Base-by-base conservation (phyloP, 2,113 vertebrate species). In the Cichladusa arquata region DNA sequence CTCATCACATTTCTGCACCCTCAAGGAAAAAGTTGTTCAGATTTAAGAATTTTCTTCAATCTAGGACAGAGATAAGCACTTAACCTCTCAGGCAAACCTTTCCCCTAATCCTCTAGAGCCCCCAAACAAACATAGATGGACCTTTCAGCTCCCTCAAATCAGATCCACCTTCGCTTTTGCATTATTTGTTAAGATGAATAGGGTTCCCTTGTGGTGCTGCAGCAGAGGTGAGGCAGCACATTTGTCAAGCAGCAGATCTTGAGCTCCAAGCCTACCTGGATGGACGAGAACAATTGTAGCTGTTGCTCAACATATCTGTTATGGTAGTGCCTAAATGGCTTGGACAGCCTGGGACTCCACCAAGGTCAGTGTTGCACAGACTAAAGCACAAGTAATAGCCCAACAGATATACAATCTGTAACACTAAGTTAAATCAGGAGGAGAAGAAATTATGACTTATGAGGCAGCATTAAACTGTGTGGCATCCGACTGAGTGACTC, bases 71-170 rank as follows among this genome's bases (percentile, higher is more conserved):
- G 24, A 31, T 72, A 84, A 91, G 6, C 66, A 76, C 54, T 89
- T 95, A 96, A 91, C 73, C n/a, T 91, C 61, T 23, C 70, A 72
- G 58, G 26, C 3, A 2, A 95, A 85, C 72, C 65, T 85, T 95
- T 84, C 33, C 45, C 22, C 57, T 72, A 69, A 72, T 14, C 57
- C 48, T 72, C 91, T 42, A 42, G 84, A 91, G 84, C n/a, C 25
- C n/a, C 40, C 36, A 96, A 78, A 97, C 71, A 93, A 97, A 89
- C 89, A 93, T 33, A 95, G 91, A 93, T 89, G 28, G 77, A 89
- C 91, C 78, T 92, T 95, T 97, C 86, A 91, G 28, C 33, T 89
- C 40, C 61, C 19, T 89, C 45, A 72, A 76, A 92, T 87, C 65
- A 69, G 57, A 87, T 85, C 48, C 4, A 18, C 57, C 45, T 89